Evolutionary conservation across 2,888 invertebrate genomes (phyloP), one percentile per base, ranked within the genome.

Genomic region (Cryptus armator): DNA sequence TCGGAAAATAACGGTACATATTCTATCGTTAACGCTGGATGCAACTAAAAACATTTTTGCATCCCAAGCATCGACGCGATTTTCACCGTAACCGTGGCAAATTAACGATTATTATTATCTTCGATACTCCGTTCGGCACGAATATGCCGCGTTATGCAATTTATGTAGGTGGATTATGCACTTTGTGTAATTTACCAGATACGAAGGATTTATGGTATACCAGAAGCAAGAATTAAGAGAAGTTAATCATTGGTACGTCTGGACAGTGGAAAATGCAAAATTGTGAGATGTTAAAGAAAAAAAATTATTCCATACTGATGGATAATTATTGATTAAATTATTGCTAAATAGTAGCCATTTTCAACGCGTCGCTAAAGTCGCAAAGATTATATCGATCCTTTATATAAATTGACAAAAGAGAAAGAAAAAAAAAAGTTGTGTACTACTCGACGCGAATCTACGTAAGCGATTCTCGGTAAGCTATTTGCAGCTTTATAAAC

Each of bases 1-100:
- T 19, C 71, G 70, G 64, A 10, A 76, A 79, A 78, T 87, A 87
- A 87, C 84, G 81, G 79, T 19, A 83, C 51, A 70, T 37, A 72
- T 24, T 37, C 19, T 56, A 19, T 3, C 48, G 10, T 75, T 44
- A 32, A 14, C 48, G 53, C 19, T 14, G 51, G 2, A 4, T n/a
- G 6, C 16, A 19, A 19, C 5, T 16, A 16, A 16, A 7, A 6
- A 43, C 10, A 43, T 66, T 68, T 68, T 12, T 68, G 68, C 48
- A 68, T 37, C 37, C 3, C 32, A 16, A 53, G n/a, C 16, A n/a
- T 53, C 19, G 9, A 9, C 16, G 53, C 53, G 4, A 53, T 53
- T 51, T 14, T 51, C 16, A 51, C 19, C 16, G 6, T 9, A 53
- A 24, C 53, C 53, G 53, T 9, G 9, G 10, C 24, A 16, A 16